Conservation (phyloP, 2,797 vertebrate species). For the Sebastes nivosus region DNA sequence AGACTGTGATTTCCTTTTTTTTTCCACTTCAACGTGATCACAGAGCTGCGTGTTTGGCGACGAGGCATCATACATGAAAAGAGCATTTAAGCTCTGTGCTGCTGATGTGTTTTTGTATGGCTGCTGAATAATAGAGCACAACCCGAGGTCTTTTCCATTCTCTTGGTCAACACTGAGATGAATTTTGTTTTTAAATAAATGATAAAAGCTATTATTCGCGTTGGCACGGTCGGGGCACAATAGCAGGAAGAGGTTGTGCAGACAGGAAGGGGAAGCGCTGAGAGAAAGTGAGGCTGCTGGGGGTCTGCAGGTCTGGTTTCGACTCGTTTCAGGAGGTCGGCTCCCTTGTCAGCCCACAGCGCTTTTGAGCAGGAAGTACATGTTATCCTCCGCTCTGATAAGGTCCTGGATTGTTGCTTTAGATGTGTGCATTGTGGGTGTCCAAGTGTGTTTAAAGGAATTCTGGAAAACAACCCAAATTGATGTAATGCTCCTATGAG, state of each 20-base stretch:
- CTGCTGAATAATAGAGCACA: conserved; percentile 53
- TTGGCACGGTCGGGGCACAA: conserved; percentile 72
- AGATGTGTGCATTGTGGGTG: neutral
- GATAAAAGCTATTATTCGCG: conserved; percentile 63
- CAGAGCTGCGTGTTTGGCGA: neutral
- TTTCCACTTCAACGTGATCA: neutral
- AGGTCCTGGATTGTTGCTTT: conserved; percentile 18
- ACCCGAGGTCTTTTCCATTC: conserved; percentile 49
- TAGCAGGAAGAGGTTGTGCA: conserved; percentile 77
- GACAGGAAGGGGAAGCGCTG: conserved; percentile 65
- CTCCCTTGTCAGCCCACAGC: conserved; percentile 2
- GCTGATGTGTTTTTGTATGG: conserved; percentile 29
- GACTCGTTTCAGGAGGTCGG: conserved; percentile 11
- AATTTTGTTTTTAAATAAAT: conserved; percentile 65
- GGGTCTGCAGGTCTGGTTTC: conserved; percentile 39
- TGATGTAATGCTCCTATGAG: neutral
- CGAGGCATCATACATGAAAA: conserved; percentile 1
- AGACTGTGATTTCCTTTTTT: neutral
- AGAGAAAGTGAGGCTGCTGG: conserved; percentile 42
- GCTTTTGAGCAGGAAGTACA: conserved; percentile 35
- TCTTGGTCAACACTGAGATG: conserved; percentile 41
- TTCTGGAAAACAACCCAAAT: conserved; percentile 2
- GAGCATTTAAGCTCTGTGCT: conserved; percentile 10
- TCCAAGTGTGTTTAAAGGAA: neutral
- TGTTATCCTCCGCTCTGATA: conserved; percentile 25